Percentiles rank a stretch among this genome's conserved stretches.
Conservation (phyloP, 1,140 invertebrate species). For the Drosophila sechellia region DNA sequence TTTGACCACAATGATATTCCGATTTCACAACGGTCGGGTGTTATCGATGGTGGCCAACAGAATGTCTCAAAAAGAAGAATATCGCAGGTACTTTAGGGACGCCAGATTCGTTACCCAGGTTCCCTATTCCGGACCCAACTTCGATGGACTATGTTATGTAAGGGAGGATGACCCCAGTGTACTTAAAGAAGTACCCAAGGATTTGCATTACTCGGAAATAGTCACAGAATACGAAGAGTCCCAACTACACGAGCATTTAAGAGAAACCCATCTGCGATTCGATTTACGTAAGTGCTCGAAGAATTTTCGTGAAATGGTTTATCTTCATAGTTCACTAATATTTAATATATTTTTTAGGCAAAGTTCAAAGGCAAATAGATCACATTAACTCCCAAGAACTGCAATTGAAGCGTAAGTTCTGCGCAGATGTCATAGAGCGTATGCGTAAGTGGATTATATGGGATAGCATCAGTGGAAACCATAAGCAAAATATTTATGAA, state of each 20-base stretch:
- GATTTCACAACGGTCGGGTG: constrained; percentile 47
- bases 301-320: background rate
- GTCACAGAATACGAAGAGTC: constrained; percentile 28
- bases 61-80: background rate
- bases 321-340: background rate
- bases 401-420: constrained; percentile 14
- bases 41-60: background rate
- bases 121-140: constrained; percentile 52
- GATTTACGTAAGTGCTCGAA: constrained; percentile 26
- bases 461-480: too few relatives aligned
- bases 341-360: constrained; percentile 11
- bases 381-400: background rate
- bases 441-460: constrained; percentile 42
- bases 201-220: constrained; percentile 7
- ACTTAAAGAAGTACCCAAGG: background rate
- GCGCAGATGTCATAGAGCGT: constrained; percentile 37
- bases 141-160: constrained; percentile 11
- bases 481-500: background rate
- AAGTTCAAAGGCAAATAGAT: constrained; percentile 1
- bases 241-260: background rate
- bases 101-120: constrained; percentile 1
- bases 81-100: constrained; percentile 7
- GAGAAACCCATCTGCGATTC: background rate
- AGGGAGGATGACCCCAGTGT: background rate
- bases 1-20: constrained; percentile 35